phyloP scores from a whole-genome alignment of 2,113 vertebrate genomes.

The Vireo altiloquus region DNA sequence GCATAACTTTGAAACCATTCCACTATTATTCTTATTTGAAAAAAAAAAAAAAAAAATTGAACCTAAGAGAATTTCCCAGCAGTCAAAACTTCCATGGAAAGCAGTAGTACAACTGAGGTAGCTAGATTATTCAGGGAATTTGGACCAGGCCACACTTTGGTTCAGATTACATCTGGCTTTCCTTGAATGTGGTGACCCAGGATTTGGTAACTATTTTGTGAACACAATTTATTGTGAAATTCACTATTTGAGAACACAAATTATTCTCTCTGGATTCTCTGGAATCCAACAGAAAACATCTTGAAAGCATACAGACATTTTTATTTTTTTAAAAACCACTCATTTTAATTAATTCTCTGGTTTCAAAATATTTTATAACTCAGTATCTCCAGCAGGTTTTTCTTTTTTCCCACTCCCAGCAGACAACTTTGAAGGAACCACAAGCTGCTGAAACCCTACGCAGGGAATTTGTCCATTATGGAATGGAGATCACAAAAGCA shows the following conservation, averaged over 20 bases:
- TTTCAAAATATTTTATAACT: slow-evolving; percentile 13
- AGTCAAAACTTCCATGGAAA: neutral
- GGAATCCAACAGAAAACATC: neutral
- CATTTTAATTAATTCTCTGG: slow-evolving; percentile 14
- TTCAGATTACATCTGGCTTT: neutral
- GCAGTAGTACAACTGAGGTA: neutral
- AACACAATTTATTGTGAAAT: neutral
- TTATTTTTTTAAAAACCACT: neutral
- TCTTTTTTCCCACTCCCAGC: neutral
- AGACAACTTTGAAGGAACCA: slow-evolving; percentile 10
- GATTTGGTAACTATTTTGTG: neutral
- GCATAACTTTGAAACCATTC: neutral
- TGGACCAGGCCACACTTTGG: neutral
- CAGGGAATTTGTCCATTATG: neutral
- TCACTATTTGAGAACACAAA: neutral
- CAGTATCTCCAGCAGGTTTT: neutral
- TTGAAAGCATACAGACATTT: neutral
- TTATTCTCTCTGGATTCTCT: neutral
- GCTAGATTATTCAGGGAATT: neutral
- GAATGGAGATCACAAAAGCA: slow-evolving; percentile 21
- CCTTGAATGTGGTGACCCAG: neutral
- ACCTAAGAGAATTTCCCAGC: neutral
- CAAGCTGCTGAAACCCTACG: neutral
- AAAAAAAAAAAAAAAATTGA: neutral
- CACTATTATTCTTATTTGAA: neutral